Evolutionary conservation across 2,113 vertebrate genomes (phyloP).

Genomic region (Atherinomorus stipes): DNA sequence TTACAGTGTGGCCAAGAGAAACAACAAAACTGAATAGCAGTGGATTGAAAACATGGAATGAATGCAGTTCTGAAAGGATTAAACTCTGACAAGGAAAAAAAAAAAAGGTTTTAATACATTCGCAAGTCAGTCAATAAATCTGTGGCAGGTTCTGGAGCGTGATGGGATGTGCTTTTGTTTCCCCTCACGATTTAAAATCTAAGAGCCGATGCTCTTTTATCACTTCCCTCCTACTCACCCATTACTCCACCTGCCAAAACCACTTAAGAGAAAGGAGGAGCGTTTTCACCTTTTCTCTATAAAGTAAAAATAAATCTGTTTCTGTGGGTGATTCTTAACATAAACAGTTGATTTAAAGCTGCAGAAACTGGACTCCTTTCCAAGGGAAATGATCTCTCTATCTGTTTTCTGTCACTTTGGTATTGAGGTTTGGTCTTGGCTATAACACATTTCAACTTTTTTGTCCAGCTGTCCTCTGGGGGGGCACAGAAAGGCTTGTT

Average conservation of each 20-base stretch:
- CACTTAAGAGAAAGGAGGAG: conserved; percentile 54
- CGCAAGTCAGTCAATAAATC: conserved; percentile 62
- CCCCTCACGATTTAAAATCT: conserved; percentile 38
- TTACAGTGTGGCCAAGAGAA: conserved; percentile 38
- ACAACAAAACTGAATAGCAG: conserved; percentile 52
- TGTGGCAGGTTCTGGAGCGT: conserved; percentile 35
- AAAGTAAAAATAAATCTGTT: conserved; percentile 50
- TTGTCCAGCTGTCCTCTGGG: conserved; percentile 2
- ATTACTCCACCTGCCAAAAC: conserved; percentile 63
- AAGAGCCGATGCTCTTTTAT: conserved; percentile 47
- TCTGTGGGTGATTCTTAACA: conserved; percentile 58
- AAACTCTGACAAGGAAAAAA: conserved; percentile 38
- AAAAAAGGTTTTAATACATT: conserved; percentile 61
- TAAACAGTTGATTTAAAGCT: conserved; percentile 51
- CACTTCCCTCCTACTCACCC: conserved; percentile 55
- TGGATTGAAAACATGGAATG: conserved; percentile 30
- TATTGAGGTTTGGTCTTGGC: conserved; percentile 72
- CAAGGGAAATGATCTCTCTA: conserved; percentile 27
- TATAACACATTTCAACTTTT: conserved; percentile 29
- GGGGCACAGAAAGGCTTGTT: conserved; percentile 3
- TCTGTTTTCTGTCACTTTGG: conserved; percentile 69
- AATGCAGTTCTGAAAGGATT: conserved; percentile 38
- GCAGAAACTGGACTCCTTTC: conserved; percentile 23
- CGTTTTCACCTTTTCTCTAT: conserved; percentile 17
- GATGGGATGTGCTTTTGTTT: conserved; percentile 9